Percentiles rank a stretch among this genome's conserved stretches.
Conservation (phyloP, 37 sponge, comb jelly and placozoan species). For the Chondrosia reniformis region DNA sequence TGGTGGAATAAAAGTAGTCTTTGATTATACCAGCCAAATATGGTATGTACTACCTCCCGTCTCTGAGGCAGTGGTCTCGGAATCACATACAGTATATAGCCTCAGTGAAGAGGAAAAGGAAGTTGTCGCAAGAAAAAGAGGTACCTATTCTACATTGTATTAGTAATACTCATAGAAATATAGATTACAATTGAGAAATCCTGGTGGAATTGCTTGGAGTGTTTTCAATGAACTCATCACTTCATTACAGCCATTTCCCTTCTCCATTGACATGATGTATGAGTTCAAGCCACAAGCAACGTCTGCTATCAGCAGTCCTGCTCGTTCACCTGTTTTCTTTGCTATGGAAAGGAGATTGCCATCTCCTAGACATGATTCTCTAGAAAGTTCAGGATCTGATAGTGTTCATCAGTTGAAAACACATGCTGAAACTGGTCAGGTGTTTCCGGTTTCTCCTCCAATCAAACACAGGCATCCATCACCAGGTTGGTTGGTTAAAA, state of each 20-base stretch:
- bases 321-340: not conserved
- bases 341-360: not conserved
- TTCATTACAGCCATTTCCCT: constrained; percentile 72
- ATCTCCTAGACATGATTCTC: not conserved
- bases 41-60: constrained; percentile 70
- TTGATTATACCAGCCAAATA: constrained; percentile 57
- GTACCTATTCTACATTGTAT: not conserved
- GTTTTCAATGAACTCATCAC: constrained; percentile 61
- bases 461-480: too few relatives aligned
- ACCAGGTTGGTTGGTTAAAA: too few relatives aligned
- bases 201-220: not conserved
- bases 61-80: not conserved
- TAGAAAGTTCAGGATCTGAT: not conserved
- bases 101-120: not conserved
- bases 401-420: not conserved
- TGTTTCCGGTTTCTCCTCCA: too few relatives aligned
- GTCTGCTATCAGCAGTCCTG: not conserved
- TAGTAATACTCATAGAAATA: not conserved
- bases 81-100: not conserved
- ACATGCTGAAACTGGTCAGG: too few relatives aligned
- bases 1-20: constrained; percentile 61
- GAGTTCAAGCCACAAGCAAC: constrained; percentile 27
- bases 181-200: constrained; percentile 5
- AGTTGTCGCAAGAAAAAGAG: not conserved
- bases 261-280: constrained; percentile 63